These are phyloP conservation scores for Xerus inauris DNA, from an alignment of 2,113 vertebrate species.

Conservation along the genomic window DNA sequence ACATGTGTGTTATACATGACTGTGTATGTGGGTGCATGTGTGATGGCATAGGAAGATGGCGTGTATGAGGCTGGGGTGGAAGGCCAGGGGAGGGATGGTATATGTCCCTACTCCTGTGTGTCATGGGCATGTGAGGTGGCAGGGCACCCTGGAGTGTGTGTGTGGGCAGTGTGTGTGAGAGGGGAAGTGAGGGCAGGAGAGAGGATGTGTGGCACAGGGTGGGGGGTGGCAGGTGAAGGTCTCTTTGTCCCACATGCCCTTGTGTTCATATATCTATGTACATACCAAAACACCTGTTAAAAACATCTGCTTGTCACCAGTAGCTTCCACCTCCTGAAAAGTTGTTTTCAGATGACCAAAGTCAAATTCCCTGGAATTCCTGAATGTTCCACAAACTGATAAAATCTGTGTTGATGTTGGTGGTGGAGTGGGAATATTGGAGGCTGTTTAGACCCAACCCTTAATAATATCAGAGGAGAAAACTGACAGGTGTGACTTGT, in stretches of 20 bases:
- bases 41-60: background rate
- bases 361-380: background rate
- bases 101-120: no score
- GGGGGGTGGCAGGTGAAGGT: no score
- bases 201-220: background rate
- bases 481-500: background rate
- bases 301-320: background rate
- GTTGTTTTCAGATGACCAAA: background rate
- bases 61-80: background rate
- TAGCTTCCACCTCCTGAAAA: background rate
- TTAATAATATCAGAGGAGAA: background rate
- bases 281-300: background rate
- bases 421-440: background rate
- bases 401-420: background rate
- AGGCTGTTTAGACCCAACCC: background rate
- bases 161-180: background rate
- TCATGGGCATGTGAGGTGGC: background rate
- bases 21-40: background rate
- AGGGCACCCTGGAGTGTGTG: background rate
- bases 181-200: background rate
- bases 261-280: background rate
- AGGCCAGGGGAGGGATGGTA: background rate
- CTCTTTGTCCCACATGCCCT: background rate
- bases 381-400: background rate
- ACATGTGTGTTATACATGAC: background rate